Evolutionary conservation across 2,888 invertebrate species (phyloP).

Genomic region (Hirtodrosophila confusa): DNA sequence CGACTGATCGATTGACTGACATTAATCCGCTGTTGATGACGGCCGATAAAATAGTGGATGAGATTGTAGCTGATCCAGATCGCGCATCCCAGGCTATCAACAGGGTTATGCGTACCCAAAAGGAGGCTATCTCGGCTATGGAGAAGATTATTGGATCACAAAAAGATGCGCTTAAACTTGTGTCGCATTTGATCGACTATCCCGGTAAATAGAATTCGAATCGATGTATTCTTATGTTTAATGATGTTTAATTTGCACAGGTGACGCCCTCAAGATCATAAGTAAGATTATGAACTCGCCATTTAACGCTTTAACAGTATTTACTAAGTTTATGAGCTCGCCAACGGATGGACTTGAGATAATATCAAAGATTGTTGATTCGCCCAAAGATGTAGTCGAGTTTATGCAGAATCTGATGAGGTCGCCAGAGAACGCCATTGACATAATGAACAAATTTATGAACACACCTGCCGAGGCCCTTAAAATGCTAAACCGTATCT

Average conservation of each 20-base stretch:
- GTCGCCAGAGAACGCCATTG: slow-evolving; percentile 83
- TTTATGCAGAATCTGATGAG: slow-evolving; percentile 84
- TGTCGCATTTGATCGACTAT: slow-evolving; percentile 83
- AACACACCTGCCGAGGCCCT: slow-evolving; percentile 84
- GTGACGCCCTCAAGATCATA: slow-evolving; percentile 84
- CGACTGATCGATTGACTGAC: slow-evolving; percentile 42
- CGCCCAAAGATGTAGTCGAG: slow-evolving; percentile 83
- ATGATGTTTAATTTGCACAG: slow-evolving; percentile 45
- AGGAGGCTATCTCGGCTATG: slow-evolving; percentile 80
- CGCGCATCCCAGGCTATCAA: slow-evolving; percentile 83
- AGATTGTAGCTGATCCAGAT: slow-evolving; percentile 82
- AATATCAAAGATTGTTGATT: slow-evolving; percentile 84
- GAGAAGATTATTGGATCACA: slow-evolving; percentile 83
- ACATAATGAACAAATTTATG: slow-evolving; percentile 84
- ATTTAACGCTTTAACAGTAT: slow-evolving; percentile 84
- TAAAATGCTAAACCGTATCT: slow-evolving; percentile 82
- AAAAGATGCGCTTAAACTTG: slow-evolving; percentile 83
- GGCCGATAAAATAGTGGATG: slow-evolving; percentile 82
- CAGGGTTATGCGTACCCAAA: slow-evolving; percentile 82
- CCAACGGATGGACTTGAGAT: slow-evolving; percentile 84
- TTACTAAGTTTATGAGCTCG: slow-evolving; percentile 84
- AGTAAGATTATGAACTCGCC: slow-evolving; percentile 85
- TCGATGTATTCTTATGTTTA: neutral
- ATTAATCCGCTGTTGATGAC: slow-evolving; percentile 78
- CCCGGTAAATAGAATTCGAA: slow-evolving; percentile 72